Evolutionary conservation across 2,888 invertebrate genomes (phyloP), one percentile per base, ranked within the genome.

Genomic region (Caenorhabditis plicata): DNA sequence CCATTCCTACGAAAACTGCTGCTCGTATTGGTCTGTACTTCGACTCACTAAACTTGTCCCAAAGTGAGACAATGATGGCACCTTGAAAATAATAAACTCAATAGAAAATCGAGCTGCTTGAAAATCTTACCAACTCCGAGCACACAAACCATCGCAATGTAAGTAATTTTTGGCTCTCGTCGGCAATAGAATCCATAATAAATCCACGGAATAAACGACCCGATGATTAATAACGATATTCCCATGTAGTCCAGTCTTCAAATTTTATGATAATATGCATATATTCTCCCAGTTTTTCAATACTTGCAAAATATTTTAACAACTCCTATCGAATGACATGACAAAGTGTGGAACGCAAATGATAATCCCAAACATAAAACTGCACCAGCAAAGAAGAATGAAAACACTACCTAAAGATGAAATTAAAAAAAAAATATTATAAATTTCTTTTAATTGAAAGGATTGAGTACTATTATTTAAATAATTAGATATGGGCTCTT

Each of bases 191-290:
- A 98, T 78, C 95, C 94, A 83, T 98, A 99, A 83, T 98, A 96
- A 27, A 99, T 86, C 96, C 96, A 99, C 32, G 98, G 98, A 71
- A 99, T 93, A 85, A 96, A 96, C 36, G 95, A 95, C 33, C 96
- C 96, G 89, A 96, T 93, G 64, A 96, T 98, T 57, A 98, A 86
- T 81, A 98, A 85, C 20, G 95, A 93, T 79, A 98, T 98, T 56
- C 98, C 98, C 85, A 95, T 95, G 83, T 98, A 99, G 84, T 99
- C 98, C 81, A 99, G 85, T 81, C 88, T 89, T 32, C 32, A 64
- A 26, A 19, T 22, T n/a, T n/a, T 3, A 23, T 20, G 4, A 4
- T 4, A 36, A 25, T 22, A 20, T 26, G 2, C 9, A 13, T 23
- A 39, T 32, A 41, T 35, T 40, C 15, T 33, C 15, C 32, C 4